Conservation (phyloP, 2,113 vertebrate species). For the Calypte anna region DNA sequence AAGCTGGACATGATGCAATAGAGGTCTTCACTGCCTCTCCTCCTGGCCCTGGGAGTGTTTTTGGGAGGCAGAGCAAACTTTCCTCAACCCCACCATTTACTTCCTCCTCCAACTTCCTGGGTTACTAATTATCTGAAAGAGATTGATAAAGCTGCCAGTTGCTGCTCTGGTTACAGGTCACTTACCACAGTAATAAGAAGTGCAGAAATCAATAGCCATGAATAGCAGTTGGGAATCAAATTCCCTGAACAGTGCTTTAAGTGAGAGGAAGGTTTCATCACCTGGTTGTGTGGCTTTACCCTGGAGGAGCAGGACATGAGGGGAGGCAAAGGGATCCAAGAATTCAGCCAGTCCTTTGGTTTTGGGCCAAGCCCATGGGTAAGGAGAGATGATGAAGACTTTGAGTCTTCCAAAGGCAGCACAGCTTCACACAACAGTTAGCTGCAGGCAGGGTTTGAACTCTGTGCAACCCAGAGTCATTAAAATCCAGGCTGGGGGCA, state of each 20-base stretch:
- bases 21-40: not conserved
- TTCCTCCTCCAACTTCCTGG: not conserved
- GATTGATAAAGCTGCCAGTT: conserved; percentile 55
- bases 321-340: not conserved
- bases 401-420: not conserved
- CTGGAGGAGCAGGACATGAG: not conserved
- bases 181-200: conserved; percentile 27
- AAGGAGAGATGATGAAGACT: not conserved
- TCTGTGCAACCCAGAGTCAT: not conserved
- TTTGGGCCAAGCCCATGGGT: not conserved
- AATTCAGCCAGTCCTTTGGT: not conserved
- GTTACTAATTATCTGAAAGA: conserved; percentile 14
- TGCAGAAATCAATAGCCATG: conserved; percentile 52
- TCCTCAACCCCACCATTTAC: not conserved
- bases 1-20: not conserved
- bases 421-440: not conserved
- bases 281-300: not conserved
- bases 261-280: conserved; percentile 23
- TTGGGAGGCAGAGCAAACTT: not conserved
- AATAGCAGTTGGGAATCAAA: conserved; percentile 56
- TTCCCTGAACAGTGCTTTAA: conserved; percentile 18
- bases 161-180: conserved; percentile 56
- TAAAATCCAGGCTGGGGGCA: not conserved
- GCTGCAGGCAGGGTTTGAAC: not conserved
- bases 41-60: not conserved